Evolutionary conservation across 2,888 invertebrate genomes (phyloP), one percentile per base, ranked within the genome.

Genomic region (Drosophila mayaguana): DNA sequence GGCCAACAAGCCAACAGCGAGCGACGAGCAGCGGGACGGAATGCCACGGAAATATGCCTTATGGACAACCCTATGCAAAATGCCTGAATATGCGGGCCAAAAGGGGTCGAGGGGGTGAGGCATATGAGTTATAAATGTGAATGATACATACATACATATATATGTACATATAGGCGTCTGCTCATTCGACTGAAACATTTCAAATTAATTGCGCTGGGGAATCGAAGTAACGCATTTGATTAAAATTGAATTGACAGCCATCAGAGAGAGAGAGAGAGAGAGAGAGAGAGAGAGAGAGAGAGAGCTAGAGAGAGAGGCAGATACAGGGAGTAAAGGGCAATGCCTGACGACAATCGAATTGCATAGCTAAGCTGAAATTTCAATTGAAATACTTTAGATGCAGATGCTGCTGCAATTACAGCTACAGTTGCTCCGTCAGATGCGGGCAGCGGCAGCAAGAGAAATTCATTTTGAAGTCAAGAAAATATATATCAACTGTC

Each of bases 121-220:
- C 25, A 40, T 50, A 51, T 59, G 43, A 61, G 53, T 60, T 40
- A 43, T 38, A 25, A 25, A 51, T 14, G 22, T 32, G 60, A 45
- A 28, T 40, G 48, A 48, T 48, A 48, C 48, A 42, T 9, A n/a
- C n/a, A 40, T 9, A 40, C 6, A 38, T 38, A 16, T 7, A 14
- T 36, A 5, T 14, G 6, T 14, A 14, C 14, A 8, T n/a, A 40
- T 18, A 40, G 62, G 54, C 69, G 48, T 70, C 56, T 72, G 88
- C 63, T 77, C 71, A 77, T 62, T 88, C 82, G 69, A 51, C 63
- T 78, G 81, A 86, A 89, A 89, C 86, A 89, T 86, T 88, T 89
- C 83, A 86, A 89, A 89, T 86, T 86, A 88, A 89, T 86, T 86
- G 90, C 86, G 79, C 74, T 68, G 73, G 86, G 86, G 90, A 86